phyloP scores from a whole-genome alignment of 2,113 vertebrate species.

The Dromaius novaehollandiae region DNA sequence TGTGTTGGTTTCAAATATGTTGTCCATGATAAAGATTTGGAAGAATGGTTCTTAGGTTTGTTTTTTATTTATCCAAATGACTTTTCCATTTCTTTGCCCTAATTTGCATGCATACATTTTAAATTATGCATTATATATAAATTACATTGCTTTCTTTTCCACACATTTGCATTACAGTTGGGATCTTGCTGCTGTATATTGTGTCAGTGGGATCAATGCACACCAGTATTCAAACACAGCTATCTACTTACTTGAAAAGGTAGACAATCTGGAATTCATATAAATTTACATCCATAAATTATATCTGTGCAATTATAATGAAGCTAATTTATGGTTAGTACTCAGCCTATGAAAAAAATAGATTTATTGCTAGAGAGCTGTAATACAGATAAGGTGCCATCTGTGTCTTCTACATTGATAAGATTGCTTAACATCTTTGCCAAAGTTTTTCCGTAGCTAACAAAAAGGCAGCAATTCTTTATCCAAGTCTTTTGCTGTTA shows the following conservation, averaged over 20 bases:
- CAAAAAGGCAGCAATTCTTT: background rate
- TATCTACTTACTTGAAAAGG: background rate
- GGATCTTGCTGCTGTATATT: background rate
- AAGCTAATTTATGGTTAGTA: background rate
- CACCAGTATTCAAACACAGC: background rate
- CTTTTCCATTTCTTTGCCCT: background rate
- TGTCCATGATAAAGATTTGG: background rate
- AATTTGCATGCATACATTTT: background rate
- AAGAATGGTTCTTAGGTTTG: background rate
- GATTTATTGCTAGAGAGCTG: background rate
- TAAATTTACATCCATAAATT: background rate
- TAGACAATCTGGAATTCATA: background rate
- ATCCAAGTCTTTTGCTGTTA: background rate
- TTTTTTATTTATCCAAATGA: background rate
- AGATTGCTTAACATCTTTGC: background rate
- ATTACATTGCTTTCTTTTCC: background rate
- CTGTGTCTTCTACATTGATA: background rate
- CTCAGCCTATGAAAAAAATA: background rate
- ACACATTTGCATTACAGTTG: background rate
- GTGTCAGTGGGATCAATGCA: background rate
- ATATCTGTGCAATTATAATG: background rate
- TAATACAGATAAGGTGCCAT: fast-evolving
- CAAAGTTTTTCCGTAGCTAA: background rate
- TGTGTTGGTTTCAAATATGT: background rate
- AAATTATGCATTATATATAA: background rate